Base-by-base conservation (phyloP, 2,113 vertebrate species). In the Phalacrocorax aristotelis region DNA sequence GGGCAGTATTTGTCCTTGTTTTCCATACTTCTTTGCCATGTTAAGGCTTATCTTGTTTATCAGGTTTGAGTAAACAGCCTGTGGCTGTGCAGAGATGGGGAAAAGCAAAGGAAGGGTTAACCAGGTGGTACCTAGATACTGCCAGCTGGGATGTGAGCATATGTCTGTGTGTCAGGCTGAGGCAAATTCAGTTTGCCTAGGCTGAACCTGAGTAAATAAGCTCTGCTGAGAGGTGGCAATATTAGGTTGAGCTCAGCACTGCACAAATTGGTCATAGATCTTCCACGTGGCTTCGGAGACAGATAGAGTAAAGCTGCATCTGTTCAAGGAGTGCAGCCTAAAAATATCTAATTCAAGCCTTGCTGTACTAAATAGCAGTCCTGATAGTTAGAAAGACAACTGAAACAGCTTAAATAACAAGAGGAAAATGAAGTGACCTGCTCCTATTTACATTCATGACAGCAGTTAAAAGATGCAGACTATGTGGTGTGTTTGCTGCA, bases 161-260 rank as follows among this genome's bases (percentile, higher is more conserved):
- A 90, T 92, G 89, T 57, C 58, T 15, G 2, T 77, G 48, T 66
- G 65, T 71, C 64, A 92, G 83, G 87, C 77, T 61, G 79, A 90
- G 52, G 40, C 2, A 1, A 87, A 78, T 89, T 93, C 58, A 34
- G 60, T 89, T 94, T 93, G 52, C 74, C 65, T 60, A 65, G 65
- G 61, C 48, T 82, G 69, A 94, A 68, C 80, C 61, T 79, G 69
- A 84, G 83, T 78, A 91, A 95, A 87, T 95, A 91, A 93, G 38
- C 87, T 96, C n/a, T 64, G 38, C 77, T 75, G 91, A 49, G 81
- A 93, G 0, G 1, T 13, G 14, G 61, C 79, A 34, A 55, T 65
- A 48, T 7, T 48, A 36, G 48, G 70, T 30, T 87, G 82, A 91
- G 61, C 74, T 95, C 83, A 79, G 46, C 64, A 9, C n/a, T 51